Base-by-base conservation (phyloP, 1,140 invertebrate species). In the Drosophila trapezifrons region DNA sequence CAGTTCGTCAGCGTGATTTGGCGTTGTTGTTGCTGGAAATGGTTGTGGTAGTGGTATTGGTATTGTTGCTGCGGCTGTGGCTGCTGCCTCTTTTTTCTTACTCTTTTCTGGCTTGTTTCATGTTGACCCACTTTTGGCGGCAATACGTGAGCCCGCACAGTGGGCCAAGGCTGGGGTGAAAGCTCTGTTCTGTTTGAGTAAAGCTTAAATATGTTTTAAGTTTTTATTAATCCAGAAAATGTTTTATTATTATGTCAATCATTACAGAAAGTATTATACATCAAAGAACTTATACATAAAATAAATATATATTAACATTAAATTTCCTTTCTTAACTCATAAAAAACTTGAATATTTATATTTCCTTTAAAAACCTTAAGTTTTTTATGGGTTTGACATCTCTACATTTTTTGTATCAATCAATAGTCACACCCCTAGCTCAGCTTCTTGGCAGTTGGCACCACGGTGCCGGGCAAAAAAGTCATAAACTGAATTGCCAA, bases 401-500 rank as follows among this genome's bases (percentile, higher is more conserved):
- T 18, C 4, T 6, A 25, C 4, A 18, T 1, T 0, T 13, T 29
- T 18, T 18, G 13, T 8, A 32, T 51, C 6, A 51, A 18, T 18
- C 10, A 32, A 51, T 32, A 8, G 5, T 3, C 2, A 1, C n/a
- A 8, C 17, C 1, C 29, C 27, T 52, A 51, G n/a, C 9, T 35
- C 9, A 10, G 22, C 35, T 64, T 71, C 12, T 18, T 13, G 27
- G 3, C 29, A 32, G 17, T 8, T 45, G 27, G 40, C 27, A 35
- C 56, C 83, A 87, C 46, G 49, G 83, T 87, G 71, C 74, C 60
- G 46, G 63, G 78, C 74, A 81, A 89, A 84, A 78, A 69, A 78
- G 62, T 79, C 76, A 86, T 90, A 90, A 90, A 86, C 76, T 84
- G 80, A 90, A 90, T 90, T 80, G 77, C 87, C 80, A 90, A 90